Evolutionary conservation across 2,113 vertebrate species (phyloP), one percentile per base, ranked within the genome.

Genomic region (Microtus richardsoni): DNA sequence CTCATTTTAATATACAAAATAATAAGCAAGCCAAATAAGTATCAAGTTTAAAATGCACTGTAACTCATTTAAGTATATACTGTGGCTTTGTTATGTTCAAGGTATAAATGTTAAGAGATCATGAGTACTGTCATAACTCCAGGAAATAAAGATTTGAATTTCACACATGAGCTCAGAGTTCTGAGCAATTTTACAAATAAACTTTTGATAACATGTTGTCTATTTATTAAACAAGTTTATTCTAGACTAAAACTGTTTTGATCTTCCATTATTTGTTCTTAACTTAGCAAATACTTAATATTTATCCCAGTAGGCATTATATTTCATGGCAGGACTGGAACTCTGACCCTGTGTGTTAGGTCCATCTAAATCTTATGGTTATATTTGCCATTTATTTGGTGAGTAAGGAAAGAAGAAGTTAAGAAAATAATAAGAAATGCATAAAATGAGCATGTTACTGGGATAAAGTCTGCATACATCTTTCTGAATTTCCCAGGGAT

Each of bases 1-100:
- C 19, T 92, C 54, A 88, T 88, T 86, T 94, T 93, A 75, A 54
- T 85, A 80, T 44, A 33, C 21, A 80, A 88, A 84, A 83, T 91
- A 75, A 83, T 12, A 70, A 91, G 26, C 12, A 92, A 83, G n/a
- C 5, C 11, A 92, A 70, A 80, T 80, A 21, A 36, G 3, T 79
- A 36, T 66, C 13, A 68, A 84, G 75, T 84, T 90, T 64, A 19
- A 85, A 87, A 94, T 26, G 33, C 54, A 71, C 77, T 89, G 78
- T 83, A 83, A 78, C 75, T 88, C 41, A 95, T 91, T 93, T 36
- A 13, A 87, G 0, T 73, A 83, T 22, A 52, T 60, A 90, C 21
- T 66, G 28, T 80, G 33, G 14, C 21, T 92, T 88, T 11, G 41
- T 79, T 79, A 87, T 77, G 11, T 60, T 62, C 73, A 80, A 91